A percentile compares a stretch with the other conserved stretches of the same genome.
phyloP scores from a whole-genome alignment of 1,140 invertebrate species.

The Drosophila melanica region DNA sequence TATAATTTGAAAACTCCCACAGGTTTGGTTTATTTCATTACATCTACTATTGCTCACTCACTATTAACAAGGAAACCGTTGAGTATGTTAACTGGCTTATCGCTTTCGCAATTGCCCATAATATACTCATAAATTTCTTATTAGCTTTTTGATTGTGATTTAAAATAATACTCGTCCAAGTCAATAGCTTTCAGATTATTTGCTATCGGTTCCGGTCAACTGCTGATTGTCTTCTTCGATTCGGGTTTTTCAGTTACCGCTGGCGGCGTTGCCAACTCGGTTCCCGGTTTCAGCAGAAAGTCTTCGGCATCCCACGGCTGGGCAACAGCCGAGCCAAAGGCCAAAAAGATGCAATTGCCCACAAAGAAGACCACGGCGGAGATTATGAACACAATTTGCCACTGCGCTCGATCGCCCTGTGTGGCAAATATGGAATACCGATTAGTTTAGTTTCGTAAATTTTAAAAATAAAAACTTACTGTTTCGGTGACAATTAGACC shows the following conservation, averaged over 20 bases:
- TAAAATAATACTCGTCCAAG: slow-evolving; percentile 65
- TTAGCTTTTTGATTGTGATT: slow-evolving; percentile 22
- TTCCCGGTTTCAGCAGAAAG: slow-evolving; percentile 85
- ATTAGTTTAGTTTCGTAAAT: not conserved
- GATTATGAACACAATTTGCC: slow-evolving; percentile 86
- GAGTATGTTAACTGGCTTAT: slow-evolving; percentile 12
- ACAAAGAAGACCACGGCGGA: slow-evolving; percentile 65
- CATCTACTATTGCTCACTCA: slow-evolving; percentile 1
- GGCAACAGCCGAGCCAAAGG: slow-evolving; percentile 91
- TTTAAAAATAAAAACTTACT: slow-evolving; percentile 77
- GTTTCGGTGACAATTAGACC: slow-evolving; percentile 87
- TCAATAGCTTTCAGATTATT: slow-evolving; percentile 89
- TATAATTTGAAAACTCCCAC: too few species aligned
- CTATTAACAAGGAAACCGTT: slow-evolving; percentile 5
- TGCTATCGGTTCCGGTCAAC: slow-evolving; percentile 71
- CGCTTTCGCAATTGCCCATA: not conserved
- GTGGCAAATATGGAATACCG: slow-evolving; percentile 66
- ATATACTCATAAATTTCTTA: slow-evolving; percentile 62
- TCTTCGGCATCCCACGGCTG: slow-evolving; percentile 92
- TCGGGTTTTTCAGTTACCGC: not conserved
- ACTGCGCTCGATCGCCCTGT: slow-evolving; percentile 91
- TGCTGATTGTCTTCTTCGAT: slow-evolving; percentile 9
- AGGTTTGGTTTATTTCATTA: not conserved
- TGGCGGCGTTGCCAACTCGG: slow-evolving; percentile 23
- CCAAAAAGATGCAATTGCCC: slow-evolving; percentile 60